These are phyloP conservation scores for Phyllostomus hastatus DNA, from an alignment of 2,113 vertebrate genomes.

Conservation along the genomic window DNA sequence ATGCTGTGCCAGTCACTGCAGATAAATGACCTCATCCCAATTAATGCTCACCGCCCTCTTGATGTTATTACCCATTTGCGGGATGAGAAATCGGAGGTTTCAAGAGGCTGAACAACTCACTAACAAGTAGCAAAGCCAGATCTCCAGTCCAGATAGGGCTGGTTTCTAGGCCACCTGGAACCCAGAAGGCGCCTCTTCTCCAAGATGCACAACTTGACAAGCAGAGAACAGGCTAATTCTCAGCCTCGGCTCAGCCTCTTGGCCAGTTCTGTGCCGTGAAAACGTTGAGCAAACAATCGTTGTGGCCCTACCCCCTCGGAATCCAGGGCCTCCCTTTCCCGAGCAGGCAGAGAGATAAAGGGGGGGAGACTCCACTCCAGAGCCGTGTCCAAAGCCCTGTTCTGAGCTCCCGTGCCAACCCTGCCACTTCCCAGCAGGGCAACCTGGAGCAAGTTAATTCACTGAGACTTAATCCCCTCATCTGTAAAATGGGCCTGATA, in stretches of 20 bases:
- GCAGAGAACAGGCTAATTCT: not conserved
- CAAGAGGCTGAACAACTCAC: not conserved
- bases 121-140: not conserved
- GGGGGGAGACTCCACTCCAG: accelerated
- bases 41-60: not conserved
- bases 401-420: not conserved
- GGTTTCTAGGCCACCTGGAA: not conserved
- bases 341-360: not conserved
- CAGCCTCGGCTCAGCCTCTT: not conserved
- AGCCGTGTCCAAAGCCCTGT: accelerated
- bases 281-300: accelerated
- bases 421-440: not conserved
- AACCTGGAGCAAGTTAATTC: not conserved
- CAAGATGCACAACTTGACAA: accelerated
- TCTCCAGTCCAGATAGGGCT: not conserved
- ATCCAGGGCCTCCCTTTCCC: too few relatives aligned
- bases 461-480: not conserved
- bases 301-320: not conserved
- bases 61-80: not conserved
- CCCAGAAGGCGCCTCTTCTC: not conserved
- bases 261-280: accelerated
- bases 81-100: conserved; percentile 14
- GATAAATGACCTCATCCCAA: not conserved
- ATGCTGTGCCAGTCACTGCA: not conserved
- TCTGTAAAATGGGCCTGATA: not conserved